Percentiles rank a stretch among this genome's conserved stretches.
Evolutionary conservation across 2,113 vertebrate genomes (phyloP).

Genomic region (Ailurus styani): DNA sequence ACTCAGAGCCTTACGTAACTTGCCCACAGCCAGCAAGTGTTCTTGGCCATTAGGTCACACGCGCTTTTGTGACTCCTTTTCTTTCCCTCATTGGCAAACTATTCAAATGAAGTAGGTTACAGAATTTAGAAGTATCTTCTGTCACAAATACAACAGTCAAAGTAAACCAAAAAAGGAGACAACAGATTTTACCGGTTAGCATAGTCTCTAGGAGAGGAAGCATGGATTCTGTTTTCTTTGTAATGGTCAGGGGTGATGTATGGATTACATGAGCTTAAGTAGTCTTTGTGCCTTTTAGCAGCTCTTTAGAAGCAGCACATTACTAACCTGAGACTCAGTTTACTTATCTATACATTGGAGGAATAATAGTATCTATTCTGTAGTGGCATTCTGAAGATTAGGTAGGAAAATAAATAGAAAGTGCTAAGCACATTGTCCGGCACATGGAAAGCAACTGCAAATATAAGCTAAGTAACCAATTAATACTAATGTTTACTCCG

Average conservation of each 20-base stretch:
- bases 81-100: background rate
- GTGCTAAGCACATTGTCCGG: background rate
- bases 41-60: background rate
- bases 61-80: background rate
- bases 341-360: background rate
- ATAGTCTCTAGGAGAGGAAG: background rate
- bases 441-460: background rate
- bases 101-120: background rate
- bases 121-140: background rate
- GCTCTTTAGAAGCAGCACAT: background rate
- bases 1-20: background rate
- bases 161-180: background rate
- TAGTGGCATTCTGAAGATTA: background rate
- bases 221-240: background rate
- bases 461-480: background rate
- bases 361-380: background rate
- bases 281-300: background rate
- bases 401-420: background rate
- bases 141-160: background rate
- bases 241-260: background rate
- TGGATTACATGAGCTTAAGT: background rate
- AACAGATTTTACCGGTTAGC: background rate
- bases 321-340: background rate
- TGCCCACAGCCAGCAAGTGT: background rate
- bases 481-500: background rate